Percentiles rank a stretch among this genome's conserved stretches.
Evolutionary conservation across 2,888 invertebrate species (phyloP).

Genomic region (Anthrax anthrax): DNA sequence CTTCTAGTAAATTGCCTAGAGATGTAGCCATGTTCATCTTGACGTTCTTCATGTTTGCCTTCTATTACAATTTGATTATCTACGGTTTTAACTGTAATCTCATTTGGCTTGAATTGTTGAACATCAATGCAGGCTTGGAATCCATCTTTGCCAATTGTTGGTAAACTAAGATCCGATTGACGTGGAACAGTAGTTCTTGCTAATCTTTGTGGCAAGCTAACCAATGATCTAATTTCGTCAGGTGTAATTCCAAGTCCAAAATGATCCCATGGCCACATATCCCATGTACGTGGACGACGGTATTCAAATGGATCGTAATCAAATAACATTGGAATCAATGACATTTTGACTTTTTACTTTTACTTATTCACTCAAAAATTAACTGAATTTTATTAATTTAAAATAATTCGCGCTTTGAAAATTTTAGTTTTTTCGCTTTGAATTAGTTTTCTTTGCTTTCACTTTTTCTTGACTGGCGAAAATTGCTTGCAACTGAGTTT

Average conservation of each 20-base stretch:
- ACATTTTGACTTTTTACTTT: background rate
- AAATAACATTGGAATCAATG: background rate
- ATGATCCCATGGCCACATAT: background rate
- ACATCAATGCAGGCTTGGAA: slow-evolving; percentile 56
- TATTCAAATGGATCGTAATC: background rate
- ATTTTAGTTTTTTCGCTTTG: too few species aligned
- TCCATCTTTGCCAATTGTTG: slow-evolving; percentile 43
- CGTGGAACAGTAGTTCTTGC: too few species aligned
- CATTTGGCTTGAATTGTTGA: slow-evolving; percentile 53
- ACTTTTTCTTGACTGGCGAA: too few species aligned
- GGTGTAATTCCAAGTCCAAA: slow-evolving; percentile 1
- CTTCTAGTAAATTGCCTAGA: slow-evolving; percentile 65
- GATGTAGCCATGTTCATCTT: slow-evolving; percentile 58
- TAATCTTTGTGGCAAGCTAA: background rate
- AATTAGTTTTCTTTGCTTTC: too few species aligned
- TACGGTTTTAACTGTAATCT: slow-evolving; percentile 53
- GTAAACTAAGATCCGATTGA: background rate
- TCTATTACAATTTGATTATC: slow-evolving; percentile 46
- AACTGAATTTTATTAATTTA: too few species aligned
- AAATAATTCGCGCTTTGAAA: too few species aligned
- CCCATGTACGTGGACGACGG: background rate
- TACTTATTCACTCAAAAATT: background rate
- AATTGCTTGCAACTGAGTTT: too few species aligned
- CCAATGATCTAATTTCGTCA: background rate
- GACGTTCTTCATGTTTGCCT: slow-evolving; percentile 55